Percentiles rank a stretch among this genome's conserved stretches.
Conservation (phyloP, 2,888 invertebrate species). For the Elmis aenea region DNA sequence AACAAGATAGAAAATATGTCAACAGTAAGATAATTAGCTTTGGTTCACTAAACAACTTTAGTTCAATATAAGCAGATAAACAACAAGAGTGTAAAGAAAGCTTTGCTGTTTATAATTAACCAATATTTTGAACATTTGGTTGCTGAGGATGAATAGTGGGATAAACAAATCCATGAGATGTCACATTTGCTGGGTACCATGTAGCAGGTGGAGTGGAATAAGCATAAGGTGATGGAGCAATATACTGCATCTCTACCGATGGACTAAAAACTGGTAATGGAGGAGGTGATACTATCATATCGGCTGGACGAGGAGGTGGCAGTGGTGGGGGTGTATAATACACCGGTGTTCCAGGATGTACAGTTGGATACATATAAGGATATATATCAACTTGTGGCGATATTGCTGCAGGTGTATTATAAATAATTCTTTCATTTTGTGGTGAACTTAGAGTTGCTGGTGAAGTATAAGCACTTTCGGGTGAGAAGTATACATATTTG, state of each 20-base stretch:
- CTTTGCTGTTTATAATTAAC: constrained; percentile 1
- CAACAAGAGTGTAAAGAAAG: no score
- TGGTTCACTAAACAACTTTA: no score
- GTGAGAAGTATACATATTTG: constrained; percentile 13
- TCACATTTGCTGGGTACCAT: constrained; percentile 25
- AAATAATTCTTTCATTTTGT: constrained; percentile 14
- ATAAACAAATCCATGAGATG: constrained; percentile 31
- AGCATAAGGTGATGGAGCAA: constrained; percentile 21
- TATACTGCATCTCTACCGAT: constrained; percentile 22
- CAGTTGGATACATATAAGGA: constrained; percentile 19
- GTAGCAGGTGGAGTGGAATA: constrained; percentile 26
- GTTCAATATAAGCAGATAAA: no score
- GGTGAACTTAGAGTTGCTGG: constrained; percentile 5
- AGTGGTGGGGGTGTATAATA: constrained; percentile 16
- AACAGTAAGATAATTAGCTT: no score
- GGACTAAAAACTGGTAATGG: constrained; percentile 24
- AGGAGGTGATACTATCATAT: no score
- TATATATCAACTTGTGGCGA: constrained; percentile 25
- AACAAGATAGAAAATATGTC: no score
- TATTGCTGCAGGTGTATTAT: constrained; percentile 14
- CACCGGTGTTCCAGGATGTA: constrained; percentile 22
- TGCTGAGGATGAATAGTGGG: no score
- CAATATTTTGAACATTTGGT: constrained; percentile 2
- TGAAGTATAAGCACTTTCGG: constrained; percentile 7
- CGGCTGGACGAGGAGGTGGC: constrained; percentile 2